Conservation (phyloP, 2,888 invertebrate species). For the Griposia aprilina region DNA sequence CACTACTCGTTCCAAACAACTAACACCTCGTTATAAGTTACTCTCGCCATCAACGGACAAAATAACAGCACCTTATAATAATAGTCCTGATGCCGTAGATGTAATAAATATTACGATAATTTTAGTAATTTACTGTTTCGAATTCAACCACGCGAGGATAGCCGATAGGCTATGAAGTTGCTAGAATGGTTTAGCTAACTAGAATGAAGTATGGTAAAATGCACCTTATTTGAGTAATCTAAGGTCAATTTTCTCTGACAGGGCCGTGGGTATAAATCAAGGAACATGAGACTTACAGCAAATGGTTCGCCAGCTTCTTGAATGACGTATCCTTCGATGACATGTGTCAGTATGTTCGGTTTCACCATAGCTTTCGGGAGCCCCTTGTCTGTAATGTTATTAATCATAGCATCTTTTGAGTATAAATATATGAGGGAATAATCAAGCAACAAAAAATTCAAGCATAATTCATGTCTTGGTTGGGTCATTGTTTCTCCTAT, state of each 20-base stretch:
- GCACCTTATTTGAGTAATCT: neutral
- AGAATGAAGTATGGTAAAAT: slow-evolving; percentile 4
- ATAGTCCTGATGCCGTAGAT: slow-evolving; percentile 52
- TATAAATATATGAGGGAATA: neutral
- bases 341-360: slow-evolving; percentile 98
- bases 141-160: neutral
- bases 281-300: slow-evolving; percentile 92
- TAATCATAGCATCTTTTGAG: slow-evolving; percentile 8
- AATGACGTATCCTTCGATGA: slow-evolving; percentile 99
- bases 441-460: slow-evolving; percentile 31
- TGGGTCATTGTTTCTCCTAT: slow-evolving; percentile 13
- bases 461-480: slow-evolving; percentile 38
- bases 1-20: slow-evolving; percentile 2
- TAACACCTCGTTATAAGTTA: slow-evolving; percentile 18
- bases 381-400: slow-evolving; percentile 84
- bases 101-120: slow-evolving; percentile 37
- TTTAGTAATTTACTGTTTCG: slow-evolving; percentile 28
- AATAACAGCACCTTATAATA: slow-evolving; percentile 42
- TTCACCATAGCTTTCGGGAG: slow-evolving; percentile 98
- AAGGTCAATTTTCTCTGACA: slow-evolving; percentile 12
- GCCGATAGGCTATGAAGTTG: neutral
- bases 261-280: slow-evolving; percentile 7
- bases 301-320: slow-evolving; percentile 98
- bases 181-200: neutral
- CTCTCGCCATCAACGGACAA: slow-evolving; percentile 30